Evolutionary conservation across 2,888 invertebrate species (phyloP).

Genomic region (Lasioglossum lativentre): DNA sequence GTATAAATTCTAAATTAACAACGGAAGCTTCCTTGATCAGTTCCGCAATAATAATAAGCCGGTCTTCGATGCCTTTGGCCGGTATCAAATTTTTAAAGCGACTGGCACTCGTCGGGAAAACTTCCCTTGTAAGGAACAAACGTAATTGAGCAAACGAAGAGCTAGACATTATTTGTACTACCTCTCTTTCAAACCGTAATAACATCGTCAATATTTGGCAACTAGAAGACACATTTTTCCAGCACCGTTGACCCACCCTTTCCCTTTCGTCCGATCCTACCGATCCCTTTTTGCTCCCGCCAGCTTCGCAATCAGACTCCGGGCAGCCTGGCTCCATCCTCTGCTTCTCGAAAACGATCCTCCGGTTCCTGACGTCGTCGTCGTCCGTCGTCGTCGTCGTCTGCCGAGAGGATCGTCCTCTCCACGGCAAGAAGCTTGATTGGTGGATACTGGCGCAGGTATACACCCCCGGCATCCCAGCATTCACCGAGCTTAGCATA

Average conservation of each 20-base stretch:
- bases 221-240: background rate
- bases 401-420: background rate
- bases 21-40: background rate
- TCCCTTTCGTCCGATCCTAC: too few relatives aligned
- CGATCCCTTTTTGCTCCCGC: slow-evolving; percentile 23
- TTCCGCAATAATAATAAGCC: background rate
- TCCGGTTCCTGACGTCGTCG: background rate
- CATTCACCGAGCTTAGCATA: slow-evolving; percentile 27
- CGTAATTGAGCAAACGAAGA: background rate
- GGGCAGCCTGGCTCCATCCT: background rate
- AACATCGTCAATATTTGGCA: background rate
- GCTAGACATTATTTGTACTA: background rate
- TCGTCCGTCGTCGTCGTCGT: background rate
- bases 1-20: background rate
- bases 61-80: too few relatives aligned
- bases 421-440: slow-evolving; percentile 47
- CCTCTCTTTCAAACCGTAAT: background rate
- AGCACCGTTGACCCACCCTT: background rate
- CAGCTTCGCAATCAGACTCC: slow-evolving; percentile 35
- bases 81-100: too few relatives aligned
- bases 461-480: slow-evolving; percentile 8
- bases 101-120: background rate
- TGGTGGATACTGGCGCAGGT: slow-evolving; percentile 45
- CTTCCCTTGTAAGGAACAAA: background rate
- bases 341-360: background rate